Conservation (phyloP, 2,113 vertebrate genomes). For the Limanda limanda region DNA sequence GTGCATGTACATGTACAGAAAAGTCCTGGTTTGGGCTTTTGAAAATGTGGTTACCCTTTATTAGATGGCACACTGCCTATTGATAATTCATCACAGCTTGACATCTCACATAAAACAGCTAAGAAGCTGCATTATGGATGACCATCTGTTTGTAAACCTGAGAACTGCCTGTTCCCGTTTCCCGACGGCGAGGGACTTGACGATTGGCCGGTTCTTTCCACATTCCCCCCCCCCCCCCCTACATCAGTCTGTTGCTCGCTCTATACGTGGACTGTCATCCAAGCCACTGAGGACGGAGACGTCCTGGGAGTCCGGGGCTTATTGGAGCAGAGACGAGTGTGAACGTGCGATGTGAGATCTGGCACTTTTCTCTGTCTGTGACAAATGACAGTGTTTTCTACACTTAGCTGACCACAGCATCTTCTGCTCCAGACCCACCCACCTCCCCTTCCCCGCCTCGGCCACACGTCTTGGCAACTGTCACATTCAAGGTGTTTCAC, state of each 20-base stretch:
- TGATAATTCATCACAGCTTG: slow-evolving; percentile 80
- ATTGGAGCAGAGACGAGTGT: slow-evolving; percentile 65
- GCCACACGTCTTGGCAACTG: slow-evolving; percentile 98
- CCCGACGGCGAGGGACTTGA: slow-evolving; percentile 63
- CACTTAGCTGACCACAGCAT: slow-evolving; percentile 99
- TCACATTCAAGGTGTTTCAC: slow-evolving; percentile 99
- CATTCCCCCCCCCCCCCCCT: slow-evolving; percentile 10
- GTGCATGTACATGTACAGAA: slow-evolving; percentile 37
- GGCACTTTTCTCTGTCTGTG: slow-evolving; percentile 78
- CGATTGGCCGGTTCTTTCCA: slow-evolving; percentile 63
- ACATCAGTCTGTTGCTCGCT: slow-evolving; percentile 64
- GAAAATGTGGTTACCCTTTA: slow-evolving; percentile 74
- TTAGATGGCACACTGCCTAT: slow-evolving; percentile 76
- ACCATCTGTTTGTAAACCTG: slow-evolving; percentile 80
- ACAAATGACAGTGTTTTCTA: slow-evolving; percentile 84
- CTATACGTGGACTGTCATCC: slow-evolving; percentile 58
- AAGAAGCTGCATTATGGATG: slow-evolving; percentile 81
- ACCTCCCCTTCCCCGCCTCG: slow-evolving; percentile 82
- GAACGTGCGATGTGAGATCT: slow-evolving; percentile 71
- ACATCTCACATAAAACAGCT: slow-evolving; percentile 77
- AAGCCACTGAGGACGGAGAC: slow-evolving; percentile 66
- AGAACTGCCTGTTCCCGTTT: slow-evolving; percentile 67
- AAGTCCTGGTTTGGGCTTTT: slow-evolving; percentile 61
- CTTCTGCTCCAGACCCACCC: slow-evolving; percentile 87
- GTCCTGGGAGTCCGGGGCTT: slow-evolving; percentile 66